Base-by-base conservation (phyloP, 2,113 vertebrate species). In the Aspidoscelis tigris region DNA sequence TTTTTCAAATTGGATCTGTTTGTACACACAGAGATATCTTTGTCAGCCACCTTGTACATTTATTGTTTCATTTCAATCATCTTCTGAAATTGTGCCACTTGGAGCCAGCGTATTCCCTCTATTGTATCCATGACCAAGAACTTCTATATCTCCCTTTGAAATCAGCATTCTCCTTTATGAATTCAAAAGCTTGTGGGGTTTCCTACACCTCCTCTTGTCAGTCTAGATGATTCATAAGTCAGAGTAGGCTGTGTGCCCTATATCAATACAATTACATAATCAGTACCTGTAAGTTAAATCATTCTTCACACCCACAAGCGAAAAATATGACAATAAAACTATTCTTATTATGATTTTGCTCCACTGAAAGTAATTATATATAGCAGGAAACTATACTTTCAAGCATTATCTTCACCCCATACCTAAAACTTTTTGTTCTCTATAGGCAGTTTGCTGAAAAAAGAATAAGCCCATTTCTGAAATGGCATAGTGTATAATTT, bases 261-360 rank as follows among this genome's bases (percentile, higher is more conserved):
- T 95, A 95, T 95, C 95, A 96, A 96, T 95, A 94, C 93, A 94
- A 95, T 95, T 95, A 95, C 93, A 96, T 95, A 96, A 96, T 96
- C 95, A 95, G 95, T 95, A 95, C 94, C 94, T 96, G 95, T 95
- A 96, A 94, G 93, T 95, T 94, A 96, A 96, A 96, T 96, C 92
- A 93, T 84, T 95, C 94, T 85, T 89, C 88, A 96, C 94, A 95
- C 95, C 95, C 94, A 96, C 95, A 93, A 90, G 93, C 88, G 92
- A 95, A 95, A 83, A 95, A 94, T 94, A 93, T 93, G 95, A 95
- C 94, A 96, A 94, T 96, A 96, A 95, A 95, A 76, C 90, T 93
- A 94, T 95, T 96, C 95, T 92, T 89, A 81, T 88, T 92, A 91
- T 80, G 87, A 93, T 90, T 93, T 93, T 92, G 93, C 91, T 89